Evolutionary conservation across 35 echinoderm and acorn worm genomes (phyloP).

Genomic region (Apostichopus californicus): DNA sequence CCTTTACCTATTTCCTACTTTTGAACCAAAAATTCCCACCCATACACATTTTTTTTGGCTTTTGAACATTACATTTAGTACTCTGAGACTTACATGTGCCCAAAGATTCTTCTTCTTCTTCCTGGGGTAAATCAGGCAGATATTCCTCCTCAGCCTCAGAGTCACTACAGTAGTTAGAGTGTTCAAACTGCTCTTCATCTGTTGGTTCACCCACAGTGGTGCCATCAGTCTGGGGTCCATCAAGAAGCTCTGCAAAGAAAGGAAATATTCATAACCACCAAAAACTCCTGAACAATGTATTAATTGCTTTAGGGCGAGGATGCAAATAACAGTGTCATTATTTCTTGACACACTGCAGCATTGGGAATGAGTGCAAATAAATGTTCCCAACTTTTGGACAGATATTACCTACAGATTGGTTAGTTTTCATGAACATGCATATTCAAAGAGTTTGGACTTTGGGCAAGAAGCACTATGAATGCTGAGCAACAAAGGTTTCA

Average conservation of each 20-base stretch:
- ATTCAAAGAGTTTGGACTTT: background rate
- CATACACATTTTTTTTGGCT: too few relatives aligned
- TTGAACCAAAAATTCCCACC: too few relatives aligned
- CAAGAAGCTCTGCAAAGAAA: conserved; percentile 6
- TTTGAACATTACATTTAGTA: too few relatives aligned
- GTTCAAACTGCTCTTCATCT: background rate
- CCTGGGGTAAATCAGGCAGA: background rate
- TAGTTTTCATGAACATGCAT: background rate
- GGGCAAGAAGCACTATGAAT: background rate
- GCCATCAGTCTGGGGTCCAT: background rate
- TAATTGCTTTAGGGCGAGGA: background rate
- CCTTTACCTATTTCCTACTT: too few relatives aligned
- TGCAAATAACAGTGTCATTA: background rate
- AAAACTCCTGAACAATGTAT: background rate
- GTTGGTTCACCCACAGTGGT: background rate
- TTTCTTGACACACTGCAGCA: background rate
- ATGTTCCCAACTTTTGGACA: background rate
- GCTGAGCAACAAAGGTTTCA: background rate
- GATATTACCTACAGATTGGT: background rate
- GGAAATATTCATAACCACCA: too few relatives aligned
- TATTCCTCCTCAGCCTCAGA: background rate
- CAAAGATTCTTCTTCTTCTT: conserved; percentile 9
- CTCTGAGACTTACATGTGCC: background rate
- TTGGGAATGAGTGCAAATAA: background rate
- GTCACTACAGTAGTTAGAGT: background rate